A percentile compares a stretch with the other conserved stretches of the same genome.
Evolutionary conservation across 2,797 vertebrate species (phyloP).

Genomic region (Pogonophryne albipinna): DNA sequence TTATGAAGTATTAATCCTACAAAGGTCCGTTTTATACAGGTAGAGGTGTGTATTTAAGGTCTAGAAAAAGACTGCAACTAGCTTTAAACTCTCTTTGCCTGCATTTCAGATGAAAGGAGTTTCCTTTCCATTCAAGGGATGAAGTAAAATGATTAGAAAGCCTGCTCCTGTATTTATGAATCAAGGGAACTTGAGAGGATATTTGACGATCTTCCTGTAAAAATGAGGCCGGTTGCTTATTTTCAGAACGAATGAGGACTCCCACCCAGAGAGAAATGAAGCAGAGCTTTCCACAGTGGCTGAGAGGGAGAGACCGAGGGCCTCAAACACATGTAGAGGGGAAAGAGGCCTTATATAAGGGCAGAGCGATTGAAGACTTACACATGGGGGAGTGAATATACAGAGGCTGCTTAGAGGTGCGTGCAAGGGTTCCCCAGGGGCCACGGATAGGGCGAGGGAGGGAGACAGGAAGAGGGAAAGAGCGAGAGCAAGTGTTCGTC

Average conservation of each 20-base stretch:
- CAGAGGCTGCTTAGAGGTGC: conserved; percentile 75
- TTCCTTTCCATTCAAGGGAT: conserved; percentile 2
- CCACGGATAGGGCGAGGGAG: conserved; percentile 49
- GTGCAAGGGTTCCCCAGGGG: conserved; percentile 69
- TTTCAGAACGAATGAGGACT: conserved; percentile 58
- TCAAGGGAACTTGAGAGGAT: conserved; percentile 26
- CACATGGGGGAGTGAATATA: conserved; percentile 65
- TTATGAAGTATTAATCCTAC: neutral
- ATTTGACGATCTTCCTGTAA: conserved; percentile 38
- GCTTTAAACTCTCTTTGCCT: conserved; percentile 5
- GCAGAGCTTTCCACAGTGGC: conserved; percentile 61
- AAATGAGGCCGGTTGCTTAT: conserved; percentile 49
- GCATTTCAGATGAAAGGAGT: neutral
- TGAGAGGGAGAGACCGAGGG: conserved; percentile 32
- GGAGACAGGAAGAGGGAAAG: conserved; percentile 33
- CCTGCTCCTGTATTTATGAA: conserved; percentile 38
- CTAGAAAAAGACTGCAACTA: neutral
- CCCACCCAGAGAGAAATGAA: conserved; percentile 61
- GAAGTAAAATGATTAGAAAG: conserved; percentile 22
- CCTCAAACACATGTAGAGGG: conserved; percentile 67
- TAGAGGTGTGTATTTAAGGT: neutral
- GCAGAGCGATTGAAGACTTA: conserved; percentile 55
- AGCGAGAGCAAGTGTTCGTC: conserved; percentile 49
- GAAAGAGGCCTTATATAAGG: conserved; percentile 68
- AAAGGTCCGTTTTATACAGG: conserved; percentile 6